Conservation (phyloP, 2,888 invertebrate species). For the Sipha maydis region DNA sequence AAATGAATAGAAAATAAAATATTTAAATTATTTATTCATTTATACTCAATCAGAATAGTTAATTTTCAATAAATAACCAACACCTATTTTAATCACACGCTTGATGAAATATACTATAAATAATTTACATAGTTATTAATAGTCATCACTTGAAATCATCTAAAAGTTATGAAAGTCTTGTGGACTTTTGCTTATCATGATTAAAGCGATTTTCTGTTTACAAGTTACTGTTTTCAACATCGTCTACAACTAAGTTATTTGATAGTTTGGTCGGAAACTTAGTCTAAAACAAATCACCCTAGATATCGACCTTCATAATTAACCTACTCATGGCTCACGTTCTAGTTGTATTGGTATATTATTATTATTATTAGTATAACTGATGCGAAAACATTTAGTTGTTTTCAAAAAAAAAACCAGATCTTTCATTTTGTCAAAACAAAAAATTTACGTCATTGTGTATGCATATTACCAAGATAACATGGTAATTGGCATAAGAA, state of each 20-base stretch:
- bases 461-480: neutral
- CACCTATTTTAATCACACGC: neutral
- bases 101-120: neutral
- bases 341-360: neutral
- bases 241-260: slow-evolving; percentile 28
- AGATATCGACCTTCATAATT: slow-evolving; percentile 27
- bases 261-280: slow-evolving; percentile 35
- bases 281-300: slow-evolving; percentile 29
- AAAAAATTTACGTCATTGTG: neutral
- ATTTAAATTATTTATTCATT: too few species aligned
- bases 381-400: slow-evolving; percentile 13
- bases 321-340: neutral
- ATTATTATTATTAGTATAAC: neutral
- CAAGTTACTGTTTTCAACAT: slow-evolving; percentile 27
- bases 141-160: slow-evolving; percentile 18
- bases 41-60: too few species aligned
- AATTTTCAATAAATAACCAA: neutral
- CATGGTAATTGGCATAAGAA: neutral
- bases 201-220: slow-evolving; percentile 26
- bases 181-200: neutral
- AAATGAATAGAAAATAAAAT: too few species aligned
- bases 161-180: slow-evolving; percentile 8
- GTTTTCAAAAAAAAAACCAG: neutral
- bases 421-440: neutral
- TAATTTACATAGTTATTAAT: neutral